Conservation (phyloP, 2,113 vertebrate genomes). For the Desmodus rotundus region DNA sequence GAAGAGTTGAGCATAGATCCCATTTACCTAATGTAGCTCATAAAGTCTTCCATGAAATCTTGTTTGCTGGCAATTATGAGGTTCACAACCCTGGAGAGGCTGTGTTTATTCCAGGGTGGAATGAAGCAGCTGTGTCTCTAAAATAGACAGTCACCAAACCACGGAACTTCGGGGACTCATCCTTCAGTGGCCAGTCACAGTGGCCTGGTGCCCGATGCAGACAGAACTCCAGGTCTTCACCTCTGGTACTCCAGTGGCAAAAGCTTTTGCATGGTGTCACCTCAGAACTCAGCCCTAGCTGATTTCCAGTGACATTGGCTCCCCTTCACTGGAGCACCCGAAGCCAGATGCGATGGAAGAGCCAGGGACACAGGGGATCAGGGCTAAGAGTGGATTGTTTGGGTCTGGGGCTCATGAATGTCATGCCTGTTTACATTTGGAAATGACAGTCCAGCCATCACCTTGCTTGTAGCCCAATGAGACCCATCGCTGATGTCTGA, state of each 20-base stretch:
- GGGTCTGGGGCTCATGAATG: neutral
- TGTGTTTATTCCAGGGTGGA: rapidly evolving
- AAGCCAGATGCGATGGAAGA: rapidly evolving
- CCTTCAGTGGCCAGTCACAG: rapidly evolving
- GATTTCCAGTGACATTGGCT: neutral
- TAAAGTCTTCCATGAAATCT: rapidly evolving
- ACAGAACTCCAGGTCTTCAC: rapidly evolving
- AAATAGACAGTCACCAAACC: no score
- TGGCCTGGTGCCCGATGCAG: rapidly evolving
- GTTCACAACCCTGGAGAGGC: neutral
- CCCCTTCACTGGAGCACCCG: neutral
- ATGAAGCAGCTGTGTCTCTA: rapidly evolving
- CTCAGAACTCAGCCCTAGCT: rapidly evolving
- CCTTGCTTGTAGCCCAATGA: neutral
- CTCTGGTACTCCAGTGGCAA: neutral
- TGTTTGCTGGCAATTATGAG: neutral
- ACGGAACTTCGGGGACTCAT: rapidly evolving
- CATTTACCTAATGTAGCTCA: neutral
- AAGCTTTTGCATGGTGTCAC: neutral
- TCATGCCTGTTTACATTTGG: rapidly evolving
- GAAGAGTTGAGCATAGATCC: neutral
- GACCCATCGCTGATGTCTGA: neutral
- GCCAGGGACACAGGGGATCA: rapidly evolving
- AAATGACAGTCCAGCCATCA: rapidly evolving
- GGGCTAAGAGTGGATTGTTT: neutral